Base-by-base conservation (phyloP, 2,797 vertebrate genomes). In the Denticeps clupeoides region DNA sequence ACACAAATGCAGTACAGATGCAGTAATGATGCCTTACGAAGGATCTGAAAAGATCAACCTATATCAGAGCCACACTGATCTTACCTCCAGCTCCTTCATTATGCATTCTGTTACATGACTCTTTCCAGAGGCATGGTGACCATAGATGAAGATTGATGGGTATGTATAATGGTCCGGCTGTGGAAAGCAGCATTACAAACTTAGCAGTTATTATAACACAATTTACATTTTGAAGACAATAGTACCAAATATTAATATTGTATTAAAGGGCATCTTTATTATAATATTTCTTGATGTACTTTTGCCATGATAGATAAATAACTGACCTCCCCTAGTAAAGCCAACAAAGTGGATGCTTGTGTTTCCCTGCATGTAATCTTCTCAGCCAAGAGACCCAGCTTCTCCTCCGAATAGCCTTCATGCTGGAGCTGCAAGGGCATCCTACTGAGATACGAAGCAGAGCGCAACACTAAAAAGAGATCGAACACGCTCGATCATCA, bases 81-180 rank as follows among this genome's bases (percentile, higher is more conserved):
- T 64, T 73, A 97, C 94, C 92, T 92, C 73, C 55, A 93, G 81
- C 13, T 85, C 86, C 43, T 79, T 86, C 58, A 96, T 67, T 51
- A 96, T 64, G 31, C 82, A 78, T 13, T 85, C 70, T 31, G 88
- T 72, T 51, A 95, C 88, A 0, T 93, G 89, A 31, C 93, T 99
- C 72, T 97, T 99, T 41, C 93, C 94, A 51, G 91, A 88, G 32
- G 91, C 84, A 33, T 85, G 87, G 63, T 97, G 91, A 23, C 93
- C 93, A 1, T 96, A 99, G 63, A 99, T 86, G 70, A 99, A 96
- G 71, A 97, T 62, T 3, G 91, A 90, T 3, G 91, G 88, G 64
- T 87, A 90, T 69, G 87, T 87, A 68, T 80, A 87, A 31, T 97
- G 92, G 41, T 90, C 78, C 13, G 85, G 89, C 94, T 97, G 54